Conservation (phyloP, 2,888 invertebrate species). For the Leucozona laternaria region DNA sequence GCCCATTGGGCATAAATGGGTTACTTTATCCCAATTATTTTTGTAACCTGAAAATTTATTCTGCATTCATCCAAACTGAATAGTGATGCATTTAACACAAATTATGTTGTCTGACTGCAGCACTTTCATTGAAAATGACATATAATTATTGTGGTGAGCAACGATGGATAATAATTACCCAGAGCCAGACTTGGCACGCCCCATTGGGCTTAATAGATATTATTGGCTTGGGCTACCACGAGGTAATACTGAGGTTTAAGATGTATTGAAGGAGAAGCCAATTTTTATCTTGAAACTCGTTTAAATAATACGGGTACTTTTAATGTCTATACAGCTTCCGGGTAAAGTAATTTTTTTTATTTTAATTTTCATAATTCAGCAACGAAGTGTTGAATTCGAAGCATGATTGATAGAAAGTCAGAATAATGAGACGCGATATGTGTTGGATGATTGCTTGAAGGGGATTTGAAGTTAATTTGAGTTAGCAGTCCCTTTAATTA, state of each 20-base stretch:
- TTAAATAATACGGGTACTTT: neutral
- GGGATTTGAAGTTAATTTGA: neutral
- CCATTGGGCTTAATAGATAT: neutral
- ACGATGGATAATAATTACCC: neutral
- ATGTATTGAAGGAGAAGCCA: neutral
- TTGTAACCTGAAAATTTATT: neutral
- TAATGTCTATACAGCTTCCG: neutral
- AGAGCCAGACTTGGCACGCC: neutral
- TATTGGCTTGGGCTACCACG: neutral
- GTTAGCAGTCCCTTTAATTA: no score
- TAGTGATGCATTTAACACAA: neutral
- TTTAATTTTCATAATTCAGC: neutral
- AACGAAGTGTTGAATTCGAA: neutral
- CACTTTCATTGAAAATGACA: constrained; percentile 41
- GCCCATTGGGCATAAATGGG: neutral
- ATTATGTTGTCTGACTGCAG: constrained; percentile 19
- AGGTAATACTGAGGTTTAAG: neutral
- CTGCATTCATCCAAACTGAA: neutral
- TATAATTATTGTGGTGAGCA: neutral
- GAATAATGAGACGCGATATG: neutral
- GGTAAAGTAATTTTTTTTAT: neutral
- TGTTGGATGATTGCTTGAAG: neutral
- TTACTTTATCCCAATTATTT: neutral
- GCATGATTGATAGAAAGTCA: neutral
- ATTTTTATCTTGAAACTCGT: no score